phyloP scores from a whole-genome alignment of 2,113 vertebrate species.

The Sarotherodon lohbergeri region DNA sequence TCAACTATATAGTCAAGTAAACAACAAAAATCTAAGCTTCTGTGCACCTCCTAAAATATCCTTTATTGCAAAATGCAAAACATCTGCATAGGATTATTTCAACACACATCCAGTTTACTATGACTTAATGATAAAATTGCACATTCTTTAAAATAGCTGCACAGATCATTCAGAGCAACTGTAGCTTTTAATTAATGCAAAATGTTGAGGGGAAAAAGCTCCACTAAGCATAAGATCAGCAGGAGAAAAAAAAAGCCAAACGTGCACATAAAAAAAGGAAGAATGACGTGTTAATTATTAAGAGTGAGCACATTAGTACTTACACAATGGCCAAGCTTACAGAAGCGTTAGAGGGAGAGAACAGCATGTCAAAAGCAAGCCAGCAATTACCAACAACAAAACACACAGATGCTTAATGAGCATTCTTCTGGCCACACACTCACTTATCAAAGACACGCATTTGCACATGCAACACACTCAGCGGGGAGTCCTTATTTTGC shows the following conservation, averaged over 20 bases:
- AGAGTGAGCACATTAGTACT: conserved; percentile 69
- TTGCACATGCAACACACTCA: not conserved
- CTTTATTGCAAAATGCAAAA: not conserved
- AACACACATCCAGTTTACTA: not conserved
- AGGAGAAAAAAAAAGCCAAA: not conserved
- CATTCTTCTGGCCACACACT: not conserved
- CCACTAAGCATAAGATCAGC: not conserved
- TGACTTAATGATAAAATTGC: not conserved
- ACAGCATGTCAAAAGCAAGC: conserved; percentile 72
- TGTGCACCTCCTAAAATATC: not conserved
- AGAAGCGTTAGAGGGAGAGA: conserved; percentile 80
- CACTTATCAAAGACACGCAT: not conserved
- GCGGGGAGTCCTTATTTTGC: not conserved
- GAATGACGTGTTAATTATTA: conserved; percentile 25
- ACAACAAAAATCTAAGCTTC: not conserved
- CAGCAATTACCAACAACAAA: conserved; percentile 55
- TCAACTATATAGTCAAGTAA: not conserved
- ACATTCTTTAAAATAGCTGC: not conserved
- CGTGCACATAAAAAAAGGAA: conserved; percentile 4
- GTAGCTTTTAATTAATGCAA: not conserved
- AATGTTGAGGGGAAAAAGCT: not conserved
- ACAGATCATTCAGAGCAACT: not conserved
- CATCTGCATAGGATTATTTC: not conserved
- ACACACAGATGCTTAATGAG: conserved; percentile 56
- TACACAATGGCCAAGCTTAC: conserved; percentile 98